Evolutionary conservation across 2,113 vertebrate species (phyloP), one percentile per base, ranked within the genome.

Genomic region (Tachysurus vachellii): DNA sequence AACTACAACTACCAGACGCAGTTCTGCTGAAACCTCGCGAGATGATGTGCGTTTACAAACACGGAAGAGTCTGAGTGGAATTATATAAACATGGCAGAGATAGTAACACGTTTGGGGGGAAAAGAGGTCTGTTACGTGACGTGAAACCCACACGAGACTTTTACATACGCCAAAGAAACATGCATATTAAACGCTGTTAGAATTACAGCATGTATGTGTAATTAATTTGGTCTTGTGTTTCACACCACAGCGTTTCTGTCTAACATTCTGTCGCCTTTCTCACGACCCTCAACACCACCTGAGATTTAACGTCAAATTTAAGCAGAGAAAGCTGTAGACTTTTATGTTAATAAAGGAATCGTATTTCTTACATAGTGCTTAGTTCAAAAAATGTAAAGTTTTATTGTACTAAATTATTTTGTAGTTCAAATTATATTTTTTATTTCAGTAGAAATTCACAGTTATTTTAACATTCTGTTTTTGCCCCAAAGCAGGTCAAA

Each of bases 1-100:
- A 92, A 95, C 94, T 94, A 94, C 93, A 94, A 92, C 1, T 70
- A 90, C 93, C 93, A 92, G 1, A 21, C 10, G 5, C 19, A 42
- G 12, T 61, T 47, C 4, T 10, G n/a, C 16, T 0, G 28, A 26
- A 88, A 83, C 88, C 92, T 94, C 95, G 94, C 93, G 94, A 95
- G 91, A 94, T 83, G n/a, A 44, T 19, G 6, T 70, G 53, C 54
- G 13, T 62, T 73, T 85, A 88, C 86, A 91, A 92, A 92, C 90
- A 89, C 84, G 90, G 88, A 89, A 91, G 88, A 76, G 68, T 3
- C 16, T 83, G 79, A 73, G 64, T 50, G 61, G 71, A 70, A 84
- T 89, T 93, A 93, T 92, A 93, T 93, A 93, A 94, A 93, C 91
- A 91, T 57, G 17, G 84, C 53, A 87, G 88, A 89, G n/a, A n/a